Conservation (phyloP, 2,888 invertebrate species). For the Drosophila mulleri region DNA sequence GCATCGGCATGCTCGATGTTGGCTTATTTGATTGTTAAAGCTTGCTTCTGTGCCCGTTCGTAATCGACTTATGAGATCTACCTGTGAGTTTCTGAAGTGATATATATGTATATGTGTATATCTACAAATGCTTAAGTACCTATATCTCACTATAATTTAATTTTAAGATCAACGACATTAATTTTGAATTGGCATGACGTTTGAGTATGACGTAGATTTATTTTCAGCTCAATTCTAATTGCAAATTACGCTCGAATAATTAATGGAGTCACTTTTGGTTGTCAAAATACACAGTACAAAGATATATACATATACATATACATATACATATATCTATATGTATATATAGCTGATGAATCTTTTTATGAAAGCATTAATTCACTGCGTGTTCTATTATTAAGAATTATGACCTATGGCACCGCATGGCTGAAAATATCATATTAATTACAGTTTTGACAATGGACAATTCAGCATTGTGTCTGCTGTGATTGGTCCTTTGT, state of each 20-base stretch:
- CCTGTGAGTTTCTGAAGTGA: background rate
- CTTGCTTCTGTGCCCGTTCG: constrained; percentile 24
- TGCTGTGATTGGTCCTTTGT: constrained; percentile 48
- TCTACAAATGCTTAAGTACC: constrained; percentile 20
- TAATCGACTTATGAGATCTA: background rate
- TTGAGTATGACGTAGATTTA: constrained; percentile 60
- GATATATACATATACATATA: constrained; percentile 8
- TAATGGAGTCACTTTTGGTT: constrained; percentile 21
- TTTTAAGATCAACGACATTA: constrained; percentile 49
- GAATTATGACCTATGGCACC: constrained; percentile 35
- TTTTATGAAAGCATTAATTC: constrained; percentile 21
- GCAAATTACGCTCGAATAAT: constrained; percentile 22
- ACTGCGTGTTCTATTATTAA: constrained; percentile 22
- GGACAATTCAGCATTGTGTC: constrained; percentile 8
- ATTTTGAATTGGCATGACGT: constrained; percentile 62
- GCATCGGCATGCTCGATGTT: background rate
- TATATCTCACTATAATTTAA: constrained; percentile 35
- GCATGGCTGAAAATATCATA: constrained; percentile 30
- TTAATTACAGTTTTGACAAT: constrained; percentile 39
- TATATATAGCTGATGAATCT: constrained; percentile 26
- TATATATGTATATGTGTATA: constrained; percentile 7
- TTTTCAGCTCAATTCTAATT: constrained; percentile 40
- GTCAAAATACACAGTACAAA: constrained; percentile 15
- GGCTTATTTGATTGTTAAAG: constrained; percentile 7
- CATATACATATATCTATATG: background rate